A percentile compares a stretch with the other conserved stretches of the same genome.
These are phyloP conservation scores for Ceuthmochares aereus DNA, from an alignment of 2,113 vertebrate genomes.

Conservation along the genomic window DNA sequence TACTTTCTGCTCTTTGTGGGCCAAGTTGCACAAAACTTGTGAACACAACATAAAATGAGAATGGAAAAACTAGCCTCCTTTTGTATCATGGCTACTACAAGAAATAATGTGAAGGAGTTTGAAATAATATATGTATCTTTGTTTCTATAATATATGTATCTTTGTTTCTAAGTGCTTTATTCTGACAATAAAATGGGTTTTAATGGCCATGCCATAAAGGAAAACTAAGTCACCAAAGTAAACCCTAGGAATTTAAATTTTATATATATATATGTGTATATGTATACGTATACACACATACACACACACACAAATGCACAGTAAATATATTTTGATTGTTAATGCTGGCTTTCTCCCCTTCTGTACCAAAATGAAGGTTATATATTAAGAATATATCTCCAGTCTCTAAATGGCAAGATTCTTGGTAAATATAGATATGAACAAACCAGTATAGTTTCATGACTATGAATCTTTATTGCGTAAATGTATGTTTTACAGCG, in stretches of 20 bases:
- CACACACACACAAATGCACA: neutral
- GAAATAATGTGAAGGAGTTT: neutral
- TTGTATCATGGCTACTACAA: neutral
- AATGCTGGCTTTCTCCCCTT: neutral
- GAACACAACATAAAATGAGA: neutral
- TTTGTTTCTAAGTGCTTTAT: neutral
- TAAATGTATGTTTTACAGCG: constrained; percentile 49
- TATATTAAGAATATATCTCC: neutral
- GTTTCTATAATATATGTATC: neutral
- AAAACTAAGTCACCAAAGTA: neutral
- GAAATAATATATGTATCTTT: neutral
- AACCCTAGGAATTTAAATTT: neutral
- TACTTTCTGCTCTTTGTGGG: neutral
- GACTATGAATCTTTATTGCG: constrained; percentile 62
- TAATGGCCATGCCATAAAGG: neutral
- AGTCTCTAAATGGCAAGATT: neutral
- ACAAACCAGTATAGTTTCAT: neutral
- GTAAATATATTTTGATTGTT: neutral
- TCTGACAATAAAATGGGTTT: neutral
- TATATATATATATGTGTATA: neutral
- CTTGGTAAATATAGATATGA: neutral
- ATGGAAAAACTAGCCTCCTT: neutral
- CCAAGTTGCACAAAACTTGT: neutral
- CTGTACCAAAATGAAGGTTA: neutral
- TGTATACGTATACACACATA: neutral